A percentile compares a stretch with the other conserved stretches of the same genome.
phyloP scores from a whole-genome alignment of 2,888 invertebrate genomes.

The Creontiades dilutus region DNA sequence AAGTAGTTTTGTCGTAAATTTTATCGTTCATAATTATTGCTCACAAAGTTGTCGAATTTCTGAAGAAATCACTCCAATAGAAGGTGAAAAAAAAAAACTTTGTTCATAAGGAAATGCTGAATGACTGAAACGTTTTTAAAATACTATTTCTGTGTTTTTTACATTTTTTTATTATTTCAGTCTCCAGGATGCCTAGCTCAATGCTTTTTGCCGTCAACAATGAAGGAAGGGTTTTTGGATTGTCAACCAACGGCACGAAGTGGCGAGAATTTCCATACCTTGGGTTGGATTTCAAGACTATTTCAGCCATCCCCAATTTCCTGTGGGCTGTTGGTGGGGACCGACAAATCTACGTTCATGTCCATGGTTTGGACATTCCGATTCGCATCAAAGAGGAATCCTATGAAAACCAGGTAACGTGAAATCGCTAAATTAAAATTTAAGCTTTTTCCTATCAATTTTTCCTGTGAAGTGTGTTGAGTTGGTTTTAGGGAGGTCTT shows the following conservation, averaged over 20 bases:
- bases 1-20: too few relatives aligned
- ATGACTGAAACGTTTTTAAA: too few relatives aligned
- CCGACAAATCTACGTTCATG: conserved; percentile 94
- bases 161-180: background rate
- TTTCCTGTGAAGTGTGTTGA: too few relatives aligned
- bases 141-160: too few relatives aligned
- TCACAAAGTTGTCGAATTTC: too few relatives aligned
- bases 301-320: conserved; percentile 90
- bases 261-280: conserved; percentile 91
- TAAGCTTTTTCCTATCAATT: too few relatives aligned
- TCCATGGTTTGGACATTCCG: conserved; percentile 93
- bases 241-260: conserved; percentile 88
- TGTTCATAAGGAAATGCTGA: too few relatives aligned
- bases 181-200: conserved; percentile 83
- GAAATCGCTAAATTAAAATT: too few relatives aligned
- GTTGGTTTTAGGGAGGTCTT: too few relatives aligned
- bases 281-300: conserved; percentile 92
- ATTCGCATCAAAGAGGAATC: conserved; percentile 94
- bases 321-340: conserved; percentile 96
- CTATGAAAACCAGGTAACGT: conserved; percentile 90
- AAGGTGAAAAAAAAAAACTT: too few relatives aligned
- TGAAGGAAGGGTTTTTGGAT: conserved; percentile 91
- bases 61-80: too few relatives aligned
- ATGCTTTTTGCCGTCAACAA: conserved; percentile 91
- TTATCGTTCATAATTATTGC: too few relatives aligned